Base-by-base conservation (phyloP, 2,113 vertebrate species). In the Archocentrus centrarchus region DNA sequence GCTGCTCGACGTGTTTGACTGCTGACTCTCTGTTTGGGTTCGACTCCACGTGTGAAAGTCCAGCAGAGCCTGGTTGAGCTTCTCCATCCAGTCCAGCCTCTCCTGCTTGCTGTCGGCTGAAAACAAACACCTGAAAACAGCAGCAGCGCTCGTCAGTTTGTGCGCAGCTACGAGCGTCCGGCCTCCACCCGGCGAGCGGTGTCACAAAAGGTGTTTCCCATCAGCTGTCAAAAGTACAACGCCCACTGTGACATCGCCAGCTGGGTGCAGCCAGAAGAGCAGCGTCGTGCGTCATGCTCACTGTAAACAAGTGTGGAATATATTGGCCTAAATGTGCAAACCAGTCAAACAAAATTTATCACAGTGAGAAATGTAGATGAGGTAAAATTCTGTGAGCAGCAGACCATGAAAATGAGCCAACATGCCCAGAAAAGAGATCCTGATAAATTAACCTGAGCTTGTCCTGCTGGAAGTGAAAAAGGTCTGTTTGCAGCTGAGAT, bases 81-180 rank as follows among this genome's bases (percentile, higher is more conserved):
- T 96, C 82, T 95, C 93, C 91, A 96, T 95, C 96, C 96, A 97
- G 84, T 93, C 93, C 30, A 83, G 0, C 3, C 83, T 82, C 37
- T 96, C 95, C 79, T 96, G 93, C 59, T 92, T 93, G 11, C 93
- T 96, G 88, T 96, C 96, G 0, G 95, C 94, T 0, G 95, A 95
- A 84, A 96, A 96, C 96, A 95, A 96, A 75, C 92, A 90, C 91
- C 96, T 96, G 88, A 44, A 17, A 55, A 55, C 27, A 1, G 6
- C 27, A 73, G 20, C 1, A 7, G 3, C 58, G 20, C 1, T 20
- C 27, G 39, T 82, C 39, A 80, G 58, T 61, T 11, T 41, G 5
- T 35, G 13, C 13, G 2, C 78, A 3, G 27, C 9, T 20, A 73
- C 11, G 14, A 20, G 4, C 20, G 11, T 75, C 6, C 10, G 3